Base-by-base conservation (phyloP, 1,140 invertebrate genomes). In the Leptinotarsa lineolata region DNA sequence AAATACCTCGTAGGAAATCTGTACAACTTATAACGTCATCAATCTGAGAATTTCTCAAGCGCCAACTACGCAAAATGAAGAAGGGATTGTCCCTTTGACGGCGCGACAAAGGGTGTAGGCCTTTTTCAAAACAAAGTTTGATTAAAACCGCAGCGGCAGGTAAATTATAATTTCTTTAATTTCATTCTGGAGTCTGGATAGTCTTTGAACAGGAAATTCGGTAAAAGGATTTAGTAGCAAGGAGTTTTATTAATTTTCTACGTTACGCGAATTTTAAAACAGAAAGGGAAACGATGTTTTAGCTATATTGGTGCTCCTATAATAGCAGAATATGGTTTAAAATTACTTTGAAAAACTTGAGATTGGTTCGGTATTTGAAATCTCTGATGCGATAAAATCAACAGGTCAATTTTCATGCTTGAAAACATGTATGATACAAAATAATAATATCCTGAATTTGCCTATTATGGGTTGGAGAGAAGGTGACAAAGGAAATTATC, bases 121-220 rank as follows among this genome's bases (percentile, higher is more conserved):
- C 45, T 54, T 54, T 54, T 54, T 54, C 15, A 15, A 54, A 18
- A 18, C 48, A 18, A 54, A 54, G 15, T 54, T 54, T 54, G 48
- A 54, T 54, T 54, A 54, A 54, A 54, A 18, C 48, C 48, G n/a
- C 48, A 54, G 48, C 48, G 48, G 48, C 48, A 54, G 48, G 48
- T 54, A 54, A 54, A 54, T 54, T 54, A 54, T 54, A 54, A 54
- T 54, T 54, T 54, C 48, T 54, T n/a, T 54, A 54, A 54, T 54
- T 54, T 54, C 48, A 54, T 54, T 54, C 15, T 54, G n/a, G 13
- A 54, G 48, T 54, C 48, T 54, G 48, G 48, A 1, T 54, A 54
- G 48, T 54, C 48, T 54, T 54, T 54, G 48, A 54, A 54, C 48
- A 18, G 48, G 48, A 39, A 39, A 39, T 54, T 54, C 15, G 48